phyloP scores from a whole-genome alignment of 53 echinoderm and acorn worm genomes.

The Apostichopus leukothele region DNA sequence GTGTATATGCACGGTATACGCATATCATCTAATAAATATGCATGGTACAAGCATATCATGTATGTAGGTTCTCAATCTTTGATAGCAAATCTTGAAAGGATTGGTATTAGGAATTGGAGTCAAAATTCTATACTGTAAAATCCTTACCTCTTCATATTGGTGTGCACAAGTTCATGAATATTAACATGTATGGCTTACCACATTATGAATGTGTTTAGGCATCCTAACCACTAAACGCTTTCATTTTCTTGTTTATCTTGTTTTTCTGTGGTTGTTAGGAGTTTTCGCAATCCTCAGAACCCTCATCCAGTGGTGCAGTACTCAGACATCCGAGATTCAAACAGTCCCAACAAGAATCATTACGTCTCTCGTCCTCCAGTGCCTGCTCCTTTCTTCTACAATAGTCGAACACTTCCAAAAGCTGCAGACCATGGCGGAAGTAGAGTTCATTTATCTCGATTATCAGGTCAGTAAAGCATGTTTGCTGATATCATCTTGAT shows the following conservation, averaged over 20 bases:
- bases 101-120: too few relatives aligned
- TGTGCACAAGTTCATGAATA: too few relatives aligned
- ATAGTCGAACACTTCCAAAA: constrained; percentile 64
- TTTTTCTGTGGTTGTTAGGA: constrained; percentile 50
- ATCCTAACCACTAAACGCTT: background rate
- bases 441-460: constrained; percentile 71
- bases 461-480: constrained; percentile 63
- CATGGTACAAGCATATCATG: too few relatives aligned
- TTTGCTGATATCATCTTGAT: background rate
- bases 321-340: constrained; percentile 57
- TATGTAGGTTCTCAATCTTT: too few relatives aligned
- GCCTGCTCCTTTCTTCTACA: constrained; percentile 91
- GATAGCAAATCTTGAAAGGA: too few relatives aligned
- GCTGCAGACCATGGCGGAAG: constrained; percentile 74
- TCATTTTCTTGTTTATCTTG: background rate
- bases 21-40: too few relatives aligned
- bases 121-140: too few relatives aligned
- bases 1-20: too few relatives aligned
- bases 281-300: constrained; percentile 88
- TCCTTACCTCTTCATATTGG: too few relatives aligned
- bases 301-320: constrained; percentile 94
- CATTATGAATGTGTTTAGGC: too few relatives aligned
- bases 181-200: too few relatives aligned
- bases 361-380: constrained; percentile 64
- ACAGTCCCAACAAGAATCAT: constrained; percentile 37